phyloP scores from a whole-genome alignment of 1,140 invertebrate genomes.

The Trachelipus rathkii region DNA sequence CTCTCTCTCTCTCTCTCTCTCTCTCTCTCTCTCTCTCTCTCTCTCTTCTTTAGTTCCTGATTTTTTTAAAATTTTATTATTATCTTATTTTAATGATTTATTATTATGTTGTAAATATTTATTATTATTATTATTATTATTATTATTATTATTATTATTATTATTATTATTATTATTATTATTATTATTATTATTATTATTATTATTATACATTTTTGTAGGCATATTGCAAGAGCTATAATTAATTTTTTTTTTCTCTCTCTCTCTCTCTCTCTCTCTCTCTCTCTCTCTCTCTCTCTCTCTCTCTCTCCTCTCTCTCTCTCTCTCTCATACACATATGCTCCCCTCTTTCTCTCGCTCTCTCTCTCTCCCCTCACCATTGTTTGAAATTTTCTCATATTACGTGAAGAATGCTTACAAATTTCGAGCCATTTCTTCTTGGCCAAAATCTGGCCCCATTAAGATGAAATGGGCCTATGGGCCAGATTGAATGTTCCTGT shows the following conservation, averaged over 20 bases:
- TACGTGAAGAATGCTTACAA: constrained; percentile 4
- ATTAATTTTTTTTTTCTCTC: too few species aligned
- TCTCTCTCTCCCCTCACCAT: background rate
- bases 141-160: background rate
- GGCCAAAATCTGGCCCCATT: background rate
- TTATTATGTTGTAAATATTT: too few species aligned
- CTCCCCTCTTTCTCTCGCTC: background rate
- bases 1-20: background rate
- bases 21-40: constrained; percentile 3
- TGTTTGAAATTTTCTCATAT: background rate
- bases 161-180: too few species aligned
- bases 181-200: too few species aligned
- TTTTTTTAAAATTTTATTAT: background rate
- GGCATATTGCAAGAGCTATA: too few species aligned
- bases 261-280: too few species aligned
- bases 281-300: background rate
- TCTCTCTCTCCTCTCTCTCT: background rate
- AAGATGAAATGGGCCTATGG: background rate
- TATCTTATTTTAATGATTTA: too few species aligned
- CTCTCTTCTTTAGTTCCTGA: background rate
- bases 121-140: too few species aligned
- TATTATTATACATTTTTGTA: too few species aligned
- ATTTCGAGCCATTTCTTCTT: background rate
- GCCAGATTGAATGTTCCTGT: background rate
- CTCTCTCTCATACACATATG: background rate